A percentile compares a stretch with the other conserved stretches of the same genome.
Evolutionary conservation across 2,797 vertebrate species (phyloP).

Genomic region (Babyrousa celebensis): DNA sequence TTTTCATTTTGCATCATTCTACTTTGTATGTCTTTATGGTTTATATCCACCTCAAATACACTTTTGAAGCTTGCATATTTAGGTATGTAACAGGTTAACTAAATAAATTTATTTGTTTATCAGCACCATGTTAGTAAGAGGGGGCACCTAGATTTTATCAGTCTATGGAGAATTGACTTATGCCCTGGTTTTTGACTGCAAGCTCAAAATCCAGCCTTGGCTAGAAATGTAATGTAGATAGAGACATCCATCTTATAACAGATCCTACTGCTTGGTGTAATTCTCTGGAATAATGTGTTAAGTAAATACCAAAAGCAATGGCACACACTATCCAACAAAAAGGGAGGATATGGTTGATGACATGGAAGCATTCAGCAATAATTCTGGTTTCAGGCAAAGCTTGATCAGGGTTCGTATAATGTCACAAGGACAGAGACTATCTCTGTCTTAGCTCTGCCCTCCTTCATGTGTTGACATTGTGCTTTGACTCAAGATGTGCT

Average conservation of each 20-base stretch:
- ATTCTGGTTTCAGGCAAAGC: neutral
- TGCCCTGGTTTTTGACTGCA: neutral
- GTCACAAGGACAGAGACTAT: neutral
- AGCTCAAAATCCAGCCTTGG: neutral
- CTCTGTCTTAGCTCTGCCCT: neutral
- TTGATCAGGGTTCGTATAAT: neutral
- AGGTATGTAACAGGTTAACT: neutral
- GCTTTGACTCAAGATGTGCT: neutral
- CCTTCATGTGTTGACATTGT: neutral
- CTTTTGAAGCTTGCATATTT: neutral
- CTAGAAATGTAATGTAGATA: neutral
- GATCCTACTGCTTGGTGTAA: neutral
- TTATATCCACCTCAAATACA: neutral
- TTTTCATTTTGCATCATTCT: constrained; percentile 34
- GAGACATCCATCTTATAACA: neutral
- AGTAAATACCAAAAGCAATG: neutral
- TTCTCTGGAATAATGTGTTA: neutral
- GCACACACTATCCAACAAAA: neutral
- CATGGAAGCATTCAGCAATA: neutral
- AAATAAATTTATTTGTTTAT: constrained; percentile 27
- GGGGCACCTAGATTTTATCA: neutral
- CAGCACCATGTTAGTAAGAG: neutral
- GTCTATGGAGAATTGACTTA: neutral
- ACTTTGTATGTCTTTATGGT: neutral
- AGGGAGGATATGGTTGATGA: neutral